A percentile compares a stretch with the other conserved stretches of the same genome.
Conservation (phyloP, 2,797 vertebrate species). For the Tragopan temminckii region DNA sequence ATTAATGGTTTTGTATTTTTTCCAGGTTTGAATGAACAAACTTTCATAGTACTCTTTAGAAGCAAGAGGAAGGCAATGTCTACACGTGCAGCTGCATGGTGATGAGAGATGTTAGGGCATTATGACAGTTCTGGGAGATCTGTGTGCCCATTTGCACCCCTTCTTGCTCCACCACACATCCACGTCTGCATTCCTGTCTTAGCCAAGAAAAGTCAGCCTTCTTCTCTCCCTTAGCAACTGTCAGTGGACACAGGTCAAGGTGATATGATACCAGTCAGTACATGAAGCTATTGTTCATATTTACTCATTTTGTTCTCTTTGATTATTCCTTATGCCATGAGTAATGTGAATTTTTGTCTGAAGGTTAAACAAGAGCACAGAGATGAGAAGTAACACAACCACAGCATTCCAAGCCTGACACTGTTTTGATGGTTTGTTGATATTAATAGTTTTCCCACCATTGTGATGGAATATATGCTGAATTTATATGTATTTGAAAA, state of each 20-base stretch:
- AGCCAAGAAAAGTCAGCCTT: background rate
- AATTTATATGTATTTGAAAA: background rate
- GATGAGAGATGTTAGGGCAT: fast-evolving
- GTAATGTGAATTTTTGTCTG: background rate
- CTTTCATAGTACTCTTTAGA: fast-evolving
- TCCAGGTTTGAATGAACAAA: background rate
- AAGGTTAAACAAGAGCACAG: background rate
- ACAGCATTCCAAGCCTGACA: background rate
- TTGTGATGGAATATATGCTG: background rate
- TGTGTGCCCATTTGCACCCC: fast-evolving
- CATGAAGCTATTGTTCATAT: fast-evolving
- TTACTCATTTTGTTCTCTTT: background rate
- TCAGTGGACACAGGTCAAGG: background rate
- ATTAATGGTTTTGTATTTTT: background rate
- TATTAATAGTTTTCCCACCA: background rate
- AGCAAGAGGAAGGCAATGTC: background rate
- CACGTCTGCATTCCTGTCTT: fast-evolving
- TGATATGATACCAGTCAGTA: fast-evolving
- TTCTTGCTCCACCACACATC: background rate
- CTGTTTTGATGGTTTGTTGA: background rate
- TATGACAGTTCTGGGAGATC: background rate
- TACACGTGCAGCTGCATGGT: fast-evolving
- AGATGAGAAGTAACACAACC: background rate
- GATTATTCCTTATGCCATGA: background rate
- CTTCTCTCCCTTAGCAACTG: background rate